Evolutionary conservation across 1,140 invertebrate species (phyloP).

Genomic region (Schlechtendalia chinensis): DNA sequence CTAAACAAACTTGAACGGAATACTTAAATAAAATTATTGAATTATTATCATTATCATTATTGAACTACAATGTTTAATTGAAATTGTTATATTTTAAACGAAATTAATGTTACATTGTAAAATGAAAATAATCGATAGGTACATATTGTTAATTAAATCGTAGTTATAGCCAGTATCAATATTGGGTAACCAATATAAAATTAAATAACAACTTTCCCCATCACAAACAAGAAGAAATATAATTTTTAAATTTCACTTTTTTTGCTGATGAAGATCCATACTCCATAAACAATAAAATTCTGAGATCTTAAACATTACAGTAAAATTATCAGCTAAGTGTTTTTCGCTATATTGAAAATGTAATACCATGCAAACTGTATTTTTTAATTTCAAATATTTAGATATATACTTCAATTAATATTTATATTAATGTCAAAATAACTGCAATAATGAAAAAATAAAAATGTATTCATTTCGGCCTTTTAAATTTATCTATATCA

Average conservation of each 20-base stretch:
- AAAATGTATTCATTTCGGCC: too few species aligned
- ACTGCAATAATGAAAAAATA: too few species aligned
- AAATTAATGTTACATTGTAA: constrained; percentile 8
- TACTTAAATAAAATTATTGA: not conserved
- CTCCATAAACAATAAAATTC: too few species aligned
- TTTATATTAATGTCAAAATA: too few species aligned
- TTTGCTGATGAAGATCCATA: not conserved
- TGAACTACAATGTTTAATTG: not conserved
- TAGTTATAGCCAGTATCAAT: not conserved
- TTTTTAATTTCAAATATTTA: too few species aligned
- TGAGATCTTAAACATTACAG: too few species aligned
- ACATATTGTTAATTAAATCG: not conserved
- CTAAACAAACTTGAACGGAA: not conserved
- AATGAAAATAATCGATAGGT: not conserved
- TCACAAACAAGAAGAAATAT: not conserved
- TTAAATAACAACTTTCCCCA: not conserved
- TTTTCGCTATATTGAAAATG: too few species aligned
- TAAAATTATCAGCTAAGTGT: too few species aligned
- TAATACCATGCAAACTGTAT: too few species aligned
- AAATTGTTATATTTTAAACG: not conserved
- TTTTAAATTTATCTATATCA: too few species aligned
- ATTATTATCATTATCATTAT: not conserved
- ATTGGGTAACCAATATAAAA: too few species aligned
- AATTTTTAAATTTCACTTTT: constrained; percentile 14
- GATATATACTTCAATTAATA: too few species aligned